Evolutionary conservation across 2,797 vertebrate species (phyloP).

Genomic region (Falco concolor): DNA sequence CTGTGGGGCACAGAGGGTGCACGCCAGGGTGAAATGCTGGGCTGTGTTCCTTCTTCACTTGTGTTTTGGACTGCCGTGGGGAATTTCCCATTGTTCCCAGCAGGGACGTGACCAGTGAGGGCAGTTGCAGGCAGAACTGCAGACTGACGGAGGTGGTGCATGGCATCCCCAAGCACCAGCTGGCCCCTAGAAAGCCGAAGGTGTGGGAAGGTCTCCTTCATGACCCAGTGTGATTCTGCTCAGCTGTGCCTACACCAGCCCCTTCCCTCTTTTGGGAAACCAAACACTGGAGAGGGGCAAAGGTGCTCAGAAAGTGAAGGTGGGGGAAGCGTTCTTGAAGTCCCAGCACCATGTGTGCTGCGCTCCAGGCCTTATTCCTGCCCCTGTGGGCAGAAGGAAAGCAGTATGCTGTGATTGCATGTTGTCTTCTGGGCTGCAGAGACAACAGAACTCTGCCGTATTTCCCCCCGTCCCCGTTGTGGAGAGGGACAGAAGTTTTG

Average conservation of each 20-base stretch:
- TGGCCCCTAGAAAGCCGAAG: not conserved
- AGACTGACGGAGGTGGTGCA: not conserved
- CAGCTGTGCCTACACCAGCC: not conserved
- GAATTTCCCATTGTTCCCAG: not conserved
- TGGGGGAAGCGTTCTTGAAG: not conserved
- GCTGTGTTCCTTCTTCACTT: not conserved
- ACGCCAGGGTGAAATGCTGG: not conserved
- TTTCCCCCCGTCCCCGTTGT: not conserved
- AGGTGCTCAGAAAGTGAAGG: not conserved
- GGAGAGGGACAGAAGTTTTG: not conserved
- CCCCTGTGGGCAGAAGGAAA: not conserved
- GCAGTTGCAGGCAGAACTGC: not conserved
- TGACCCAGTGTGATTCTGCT: not conserved
- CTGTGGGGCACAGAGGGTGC: fast-evolving
- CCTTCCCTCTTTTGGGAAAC: not conserved
- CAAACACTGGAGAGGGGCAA: not conserved
- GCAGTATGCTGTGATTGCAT: not conserved
- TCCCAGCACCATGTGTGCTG: not conserved
- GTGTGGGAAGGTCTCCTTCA: not conserved
- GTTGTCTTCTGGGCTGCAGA: not conserved
- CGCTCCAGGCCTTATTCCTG: not conserved
- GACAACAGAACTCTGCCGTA: not conserved
- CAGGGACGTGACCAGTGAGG: not conserved
- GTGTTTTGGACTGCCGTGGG: not conserved
- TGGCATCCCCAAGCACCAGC: not conserved